These are phyloP conservation scores for Cervus canadensis DNA, from an alignment of 2,113 vertebrate genomes.

Conservation along the genomic window DNA sequence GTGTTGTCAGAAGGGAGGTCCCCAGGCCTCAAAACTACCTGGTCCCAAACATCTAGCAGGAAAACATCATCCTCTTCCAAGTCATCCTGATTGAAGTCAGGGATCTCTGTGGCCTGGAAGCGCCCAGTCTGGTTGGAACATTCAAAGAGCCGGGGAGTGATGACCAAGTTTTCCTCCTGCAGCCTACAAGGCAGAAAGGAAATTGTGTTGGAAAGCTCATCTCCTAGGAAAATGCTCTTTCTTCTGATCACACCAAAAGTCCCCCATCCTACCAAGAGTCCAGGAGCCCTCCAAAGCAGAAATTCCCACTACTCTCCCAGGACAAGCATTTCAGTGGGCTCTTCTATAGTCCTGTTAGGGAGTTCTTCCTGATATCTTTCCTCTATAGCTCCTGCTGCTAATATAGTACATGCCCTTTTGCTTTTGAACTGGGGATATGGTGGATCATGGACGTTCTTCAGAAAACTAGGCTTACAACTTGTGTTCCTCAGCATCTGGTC, in stretches of 20 bases:
- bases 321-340: not conserved
- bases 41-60: conserved; percentile 89
- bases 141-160: conserved; percentile 86
- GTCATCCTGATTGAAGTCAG: conserved; percentile 88
- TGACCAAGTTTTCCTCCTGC: conserved; percentile 79
- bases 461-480: not conserved
- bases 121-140: conserved; percentile 90
- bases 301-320: not conserved
- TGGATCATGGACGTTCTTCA: not conserved
- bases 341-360: not conserved
- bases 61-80: conserved; percentile 88
- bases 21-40: conserved; percentile 73
- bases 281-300: not conserved
- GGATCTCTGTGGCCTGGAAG: conserved; percentile 87
- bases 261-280: not conserved
- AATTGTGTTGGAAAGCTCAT: not conserved
- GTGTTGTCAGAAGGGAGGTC: not conserved
- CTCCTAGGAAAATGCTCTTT: not conserved
- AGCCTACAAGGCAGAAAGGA: conserved; percentile 74
- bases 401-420: not conserved
- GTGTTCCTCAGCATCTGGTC: not conserved
- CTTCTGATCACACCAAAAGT: not conserved
- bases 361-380: not conserved
- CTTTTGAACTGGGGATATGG: not conserved
- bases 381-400: not conserved